Base-by-base conservation (phyloP, 2,888 invertebrate species). In the Automeris io region DNA sequence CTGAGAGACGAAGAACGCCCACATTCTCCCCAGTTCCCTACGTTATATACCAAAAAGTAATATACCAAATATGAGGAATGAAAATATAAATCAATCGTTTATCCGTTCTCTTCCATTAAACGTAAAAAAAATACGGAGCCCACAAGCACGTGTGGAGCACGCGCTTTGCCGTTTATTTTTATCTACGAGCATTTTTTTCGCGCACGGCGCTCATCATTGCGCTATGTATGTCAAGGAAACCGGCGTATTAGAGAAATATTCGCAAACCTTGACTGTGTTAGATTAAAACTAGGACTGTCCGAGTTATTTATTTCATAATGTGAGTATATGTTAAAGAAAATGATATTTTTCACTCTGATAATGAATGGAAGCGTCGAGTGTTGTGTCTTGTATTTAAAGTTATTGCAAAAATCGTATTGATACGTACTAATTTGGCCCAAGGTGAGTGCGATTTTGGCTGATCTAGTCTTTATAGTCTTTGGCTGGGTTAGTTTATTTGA, bases 231-330 rank as follows among this genome's bases (percentile, higher is more conserved):
- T 81, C 81, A 81, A 81, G 81, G 81, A 72, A 61, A 73, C 52
- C 36, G 47, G 47, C 56, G 63, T 66, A 64, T 76, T 77, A 69
- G 70, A 72, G 77, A 81, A 81, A 81, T 81, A 82, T 75, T 80
- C 53, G 78, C 78, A 51, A 56, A 76, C 81, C 81, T 81, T 80
- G 80, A 47, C 65, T 60, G 55, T 43, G 55, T 61, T 61, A 71
- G 71, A 75, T 78, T 72, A 76, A 75, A 79, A 72, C 70, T 80
- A 80, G 79, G 74, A 71, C 69, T 69, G 75, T 62, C 72, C 66
- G 73, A 64, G 42, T 68, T 73, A 69, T 74, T 76, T 71, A 70
- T 70, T 61, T 59, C 63, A 59, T 63, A 61, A 47, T 51, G 40
- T 19, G 22, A 31, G 35, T 11, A 29, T 31, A 22, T 16, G 33